phyloP scores from a whole-genome alignment of 2,888 invertebrate species.

The Clostera curtula region DNA sequence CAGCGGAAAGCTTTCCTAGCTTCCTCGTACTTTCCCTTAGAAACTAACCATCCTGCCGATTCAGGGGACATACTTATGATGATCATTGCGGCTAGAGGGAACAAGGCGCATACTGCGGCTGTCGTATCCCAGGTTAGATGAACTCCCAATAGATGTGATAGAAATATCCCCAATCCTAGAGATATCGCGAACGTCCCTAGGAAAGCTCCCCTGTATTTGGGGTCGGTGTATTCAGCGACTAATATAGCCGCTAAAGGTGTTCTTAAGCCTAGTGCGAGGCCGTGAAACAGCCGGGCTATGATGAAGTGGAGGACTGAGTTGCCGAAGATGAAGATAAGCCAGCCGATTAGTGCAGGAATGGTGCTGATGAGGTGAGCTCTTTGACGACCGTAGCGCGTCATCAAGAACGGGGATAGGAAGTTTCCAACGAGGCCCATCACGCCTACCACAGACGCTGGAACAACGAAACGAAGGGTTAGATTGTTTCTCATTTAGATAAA shows the following conservation, averaged over 20 bases:
- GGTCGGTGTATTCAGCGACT: conserved; percentile 76
- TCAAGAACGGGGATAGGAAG: conserved; percentile 65
- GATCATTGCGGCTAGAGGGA: conserved; percentile 65
- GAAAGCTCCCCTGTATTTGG: conserved; percentile 77
- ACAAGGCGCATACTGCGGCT: conserved; percentile 66
- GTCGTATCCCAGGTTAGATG: conserved; percentile 76
- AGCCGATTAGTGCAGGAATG: conserved; percentile 65
- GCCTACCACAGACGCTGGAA: conserved; percentile 62
- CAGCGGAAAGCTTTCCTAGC: conserved; percentile 76
- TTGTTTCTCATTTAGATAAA: too few relatives aligned
- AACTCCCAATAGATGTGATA: conserved; percentile 78
- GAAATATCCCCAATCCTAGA: conserved; percentile 77
- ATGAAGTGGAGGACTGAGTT: conserved; percentile 58
- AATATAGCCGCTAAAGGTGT: conserved; percentile 72
- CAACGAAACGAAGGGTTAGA: conserved; percentile 2
- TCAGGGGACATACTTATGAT: conserved; percentile 74
- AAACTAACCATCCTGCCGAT: conserved; percentile 79
- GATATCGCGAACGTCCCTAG: conserved; percentile 77
- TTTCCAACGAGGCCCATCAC: conserved; percentile 67
- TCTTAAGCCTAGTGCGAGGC: conserved; percentile 69
- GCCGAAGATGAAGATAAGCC: conserved; percentile 58
- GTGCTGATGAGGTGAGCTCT: conserved; percentile 68
- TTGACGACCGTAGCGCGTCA: conserved; percentile 76
- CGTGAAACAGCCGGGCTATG: conserved; percentile 58
- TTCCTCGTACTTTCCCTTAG: conserved; percentile 71